Conservation (phyloP, 2,797 vertebrate genomes). For the Poeciliopsis presidionis region DNA sequence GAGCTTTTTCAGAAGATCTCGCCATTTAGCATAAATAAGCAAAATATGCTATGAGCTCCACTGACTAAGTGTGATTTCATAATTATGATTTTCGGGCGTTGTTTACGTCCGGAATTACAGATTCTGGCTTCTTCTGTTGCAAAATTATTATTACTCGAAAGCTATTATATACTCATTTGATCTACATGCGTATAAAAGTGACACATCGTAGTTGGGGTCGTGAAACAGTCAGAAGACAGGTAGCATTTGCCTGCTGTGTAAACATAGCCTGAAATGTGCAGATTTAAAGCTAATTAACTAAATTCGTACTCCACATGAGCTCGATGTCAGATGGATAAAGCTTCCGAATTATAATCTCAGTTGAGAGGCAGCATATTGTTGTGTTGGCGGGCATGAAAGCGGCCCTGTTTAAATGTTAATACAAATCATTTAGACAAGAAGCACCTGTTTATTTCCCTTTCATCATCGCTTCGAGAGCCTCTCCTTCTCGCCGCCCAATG, state of each 20-base stretch:
- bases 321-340: not conserved
- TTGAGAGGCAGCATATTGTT: not conserved
- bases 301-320: not conserved
- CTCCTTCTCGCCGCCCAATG: conserved; percentile 50
- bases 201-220: no score
- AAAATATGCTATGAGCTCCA: not conserved
- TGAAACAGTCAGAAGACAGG: not conserved
- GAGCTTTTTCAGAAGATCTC: not conserved
- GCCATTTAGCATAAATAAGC: conserved; percentile 5
- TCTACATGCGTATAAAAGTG: no score
- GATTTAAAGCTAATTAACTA: no score
- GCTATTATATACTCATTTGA: no score
- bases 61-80: no score
- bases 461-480: conserved; percentile 17
- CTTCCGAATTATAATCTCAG: not conserved
- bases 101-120: no score
- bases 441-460: not conserved
- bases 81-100: no score
- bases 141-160: no score
- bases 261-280: no score
- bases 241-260: no score
- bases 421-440: not conserved
- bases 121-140: no score
- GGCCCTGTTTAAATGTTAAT: not conserved
- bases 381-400: not conserved